Conservation (phyloP, 2,888 invertebrate genomes). For the Agriotes lineatus region DNA sequence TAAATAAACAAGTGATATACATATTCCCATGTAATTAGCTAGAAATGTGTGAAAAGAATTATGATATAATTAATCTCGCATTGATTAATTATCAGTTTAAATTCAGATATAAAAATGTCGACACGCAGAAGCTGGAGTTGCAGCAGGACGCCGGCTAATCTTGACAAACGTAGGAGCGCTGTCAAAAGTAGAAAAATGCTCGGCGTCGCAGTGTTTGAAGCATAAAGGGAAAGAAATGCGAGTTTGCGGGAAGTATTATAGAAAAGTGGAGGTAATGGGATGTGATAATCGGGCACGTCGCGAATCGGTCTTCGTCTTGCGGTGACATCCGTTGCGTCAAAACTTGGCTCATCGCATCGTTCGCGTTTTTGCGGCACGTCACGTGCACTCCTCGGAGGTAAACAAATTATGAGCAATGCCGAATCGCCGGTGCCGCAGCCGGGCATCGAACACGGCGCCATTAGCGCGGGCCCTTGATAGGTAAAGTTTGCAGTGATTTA, state of each 20-base stretch:
- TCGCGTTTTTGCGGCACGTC: slow-evolving; percentile 48
- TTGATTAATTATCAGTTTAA: too few species aligned
- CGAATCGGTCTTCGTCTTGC: slow-evolving; percentile 46
- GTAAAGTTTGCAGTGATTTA: slow-evolving; percentile 47
- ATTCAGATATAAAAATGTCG: too few species aligned
- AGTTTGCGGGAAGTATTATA: slow-evolving; percentile 45
- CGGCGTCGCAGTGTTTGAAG: slow-evolving; percentile 35
- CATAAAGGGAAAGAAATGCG: slow-evolving; percentile 39
- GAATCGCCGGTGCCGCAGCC: not conserved
- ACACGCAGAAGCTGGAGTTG: too few species aligned
- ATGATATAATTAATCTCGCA: too few species aligned
- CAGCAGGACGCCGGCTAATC: too few species aligned
- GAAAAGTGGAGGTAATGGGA: slow-evolving; percentile 56
- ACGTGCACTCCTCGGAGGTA: slow-evolving; percentile 36
- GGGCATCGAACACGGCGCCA: slow-evolving; percentile 12
- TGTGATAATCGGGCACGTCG: slow-evolving; percentile 54
- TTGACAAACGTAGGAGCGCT: slow-evolving; percentile 12
- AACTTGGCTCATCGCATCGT: slow-evolving; percentile 55
- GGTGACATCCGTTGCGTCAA: slow-evolving; percentile 50
- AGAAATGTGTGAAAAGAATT: too few species aligned
- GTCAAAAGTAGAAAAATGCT: slow-evolving; percentile 33
- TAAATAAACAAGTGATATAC: too few species aligned
- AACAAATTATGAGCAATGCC: slow-evolving; percentile 23
- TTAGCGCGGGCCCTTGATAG: slow-evolving; percentile 30
- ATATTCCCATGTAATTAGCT: too few species aligned